phyloP scores from a whole-genome alignment of 2,113 vertebrate genomes.

The Beaufortia kweichowensis region DNA sequence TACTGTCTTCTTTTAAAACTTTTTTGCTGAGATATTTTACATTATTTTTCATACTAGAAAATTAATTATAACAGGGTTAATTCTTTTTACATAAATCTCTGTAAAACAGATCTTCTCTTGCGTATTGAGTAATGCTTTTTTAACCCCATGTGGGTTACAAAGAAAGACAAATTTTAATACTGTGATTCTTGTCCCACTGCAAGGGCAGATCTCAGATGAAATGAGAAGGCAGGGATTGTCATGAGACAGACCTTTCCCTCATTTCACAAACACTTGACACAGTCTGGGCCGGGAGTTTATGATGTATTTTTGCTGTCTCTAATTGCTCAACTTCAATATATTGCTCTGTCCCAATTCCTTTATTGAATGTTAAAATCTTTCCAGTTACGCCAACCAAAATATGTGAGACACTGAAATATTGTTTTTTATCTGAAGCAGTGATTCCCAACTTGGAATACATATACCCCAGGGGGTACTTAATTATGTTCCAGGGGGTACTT shows the following conservation, averaged over 20 bases:
- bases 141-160: neutral
- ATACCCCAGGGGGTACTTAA: neutral
- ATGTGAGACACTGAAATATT: neutral
- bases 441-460: neutral
- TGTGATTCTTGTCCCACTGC: neutral
- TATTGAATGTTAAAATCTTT: conserved; percentile 1
- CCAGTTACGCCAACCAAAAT: neutral
- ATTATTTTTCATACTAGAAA: neutral
- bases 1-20: neutral
- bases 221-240: neutral
- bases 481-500: too few relatives aligned
- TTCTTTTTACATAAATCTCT: neutral
- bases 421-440: neutral
- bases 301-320: conserved; percentile 27
- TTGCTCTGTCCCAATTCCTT: conserved; percentile 22
- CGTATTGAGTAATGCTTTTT: neutral
- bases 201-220: neutral
- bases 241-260: conserved; percentile 32
- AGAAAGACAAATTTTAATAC: neutral
- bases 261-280: conserved; percentile 34
- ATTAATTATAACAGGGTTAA: neutral
- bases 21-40: neutral
- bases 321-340: conserved; percentile 39
- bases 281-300: neutral
- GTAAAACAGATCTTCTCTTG: neutral